Conservation (phyloP, 2,888 invertebrate species). For the Deilephila elpenor region DNA sequence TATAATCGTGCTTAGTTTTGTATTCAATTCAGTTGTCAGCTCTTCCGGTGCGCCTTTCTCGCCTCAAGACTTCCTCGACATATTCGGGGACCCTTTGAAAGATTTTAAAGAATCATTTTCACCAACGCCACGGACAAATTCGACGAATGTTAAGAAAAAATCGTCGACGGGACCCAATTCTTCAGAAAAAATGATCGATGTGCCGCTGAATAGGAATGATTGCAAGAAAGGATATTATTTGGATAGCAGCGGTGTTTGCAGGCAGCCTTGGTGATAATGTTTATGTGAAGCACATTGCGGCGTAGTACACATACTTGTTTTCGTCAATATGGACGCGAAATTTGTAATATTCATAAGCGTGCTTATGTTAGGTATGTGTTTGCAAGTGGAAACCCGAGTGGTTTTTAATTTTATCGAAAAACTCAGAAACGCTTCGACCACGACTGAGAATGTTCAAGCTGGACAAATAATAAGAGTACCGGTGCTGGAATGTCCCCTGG, state of each 20-base stretch:
- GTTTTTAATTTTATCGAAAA: slow-evolving; percentile 64
- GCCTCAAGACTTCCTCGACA: slow-evolving; percentile 57
- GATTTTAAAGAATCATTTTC: slow-evolving; percentile 55
- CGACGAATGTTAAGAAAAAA: slow-evolving; percentile 10
- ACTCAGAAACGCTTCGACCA: slow-evolving; percentile 49
- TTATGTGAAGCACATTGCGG: slow-evolving; percentile 27
- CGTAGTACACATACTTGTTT: slow-evolving; percentile 54
- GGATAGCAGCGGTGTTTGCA: slow-evolving; percentile 48
- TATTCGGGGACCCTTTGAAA: slow-evolving; percentile 71
- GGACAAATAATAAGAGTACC: slow-evolving; percentile 70
- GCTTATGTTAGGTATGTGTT: slow-evolving; percentile 46
- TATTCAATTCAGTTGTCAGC: slow-evolving; percentile 59
- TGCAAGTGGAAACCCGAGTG: slow-evolving; percentile 43
- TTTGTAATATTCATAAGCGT: slow-evolving; percentile 51
- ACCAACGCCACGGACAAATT: slow-evolving; percentile 5
- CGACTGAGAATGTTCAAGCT: slow-evolving; percentile 45
- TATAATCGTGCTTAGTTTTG: slow-evolving; percentile 64
- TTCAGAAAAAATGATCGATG: slow-evolving; percentile 63
- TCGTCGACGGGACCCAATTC: slow-evolving; percentile 31
- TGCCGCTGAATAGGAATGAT: slow-evolving; percentile 59
- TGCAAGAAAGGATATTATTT: slow-evolving; percentile 55
- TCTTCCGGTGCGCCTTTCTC: slow-evolving; percentile 55
- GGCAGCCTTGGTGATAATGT: slow-evolving; percentile 27
- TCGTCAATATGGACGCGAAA: slow-evolving; percentile 66
- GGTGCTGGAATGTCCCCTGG: slow-evolving; percentile 57